phyloP scores from a whole-genome alignment of 2,888 invertebrate species.

The Hesperia comma region DNA sequence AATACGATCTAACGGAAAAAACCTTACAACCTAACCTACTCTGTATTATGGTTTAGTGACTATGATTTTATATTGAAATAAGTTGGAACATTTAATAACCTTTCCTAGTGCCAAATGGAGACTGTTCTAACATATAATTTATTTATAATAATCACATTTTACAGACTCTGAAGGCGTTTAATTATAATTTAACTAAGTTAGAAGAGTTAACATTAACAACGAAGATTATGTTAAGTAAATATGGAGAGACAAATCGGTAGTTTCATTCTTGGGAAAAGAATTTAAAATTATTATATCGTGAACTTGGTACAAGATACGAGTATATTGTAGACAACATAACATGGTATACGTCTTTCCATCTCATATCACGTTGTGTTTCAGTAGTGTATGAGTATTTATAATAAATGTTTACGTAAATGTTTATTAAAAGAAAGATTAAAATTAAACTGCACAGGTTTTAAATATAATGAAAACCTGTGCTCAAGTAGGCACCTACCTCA shows the following conservation, averaged over 20 bases:
- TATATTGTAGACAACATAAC: constrained; percentile 50
- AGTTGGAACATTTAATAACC: background rate
- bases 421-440: too few relatives aligned
- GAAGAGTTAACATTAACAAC: background rate
- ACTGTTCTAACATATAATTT: background rate
- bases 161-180: background rate
- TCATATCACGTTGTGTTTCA: constrained; percentile 45
- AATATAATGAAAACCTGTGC: background rate
- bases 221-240: background rate
- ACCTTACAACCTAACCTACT: background rate
- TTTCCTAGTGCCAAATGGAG: background rate
- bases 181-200: background rate
- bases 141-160: background rate
- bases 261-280: background rate
- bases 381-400: constrained; percentile 14
- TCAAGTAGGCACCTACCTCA: too few relatives aligned
- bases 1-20: too few relatives aligned
- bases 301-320: constrained; percentile 7
- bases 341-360: constrained; percentile 52
- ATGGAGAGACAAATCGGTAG: background rate
- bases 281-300: background rate
- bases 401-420: constrained; percentile 6
- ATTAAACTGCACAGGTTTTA: background rate
- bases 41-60: background rate
- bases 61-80: background rate